A percentile compares a stretch with the other conserved stretches of the same genome.
These are phyloP conservation scores for Thymallus thymallus DNA, from an alignment of 2,113 vertebrate species.

Conservation along the genomic window DNA sequence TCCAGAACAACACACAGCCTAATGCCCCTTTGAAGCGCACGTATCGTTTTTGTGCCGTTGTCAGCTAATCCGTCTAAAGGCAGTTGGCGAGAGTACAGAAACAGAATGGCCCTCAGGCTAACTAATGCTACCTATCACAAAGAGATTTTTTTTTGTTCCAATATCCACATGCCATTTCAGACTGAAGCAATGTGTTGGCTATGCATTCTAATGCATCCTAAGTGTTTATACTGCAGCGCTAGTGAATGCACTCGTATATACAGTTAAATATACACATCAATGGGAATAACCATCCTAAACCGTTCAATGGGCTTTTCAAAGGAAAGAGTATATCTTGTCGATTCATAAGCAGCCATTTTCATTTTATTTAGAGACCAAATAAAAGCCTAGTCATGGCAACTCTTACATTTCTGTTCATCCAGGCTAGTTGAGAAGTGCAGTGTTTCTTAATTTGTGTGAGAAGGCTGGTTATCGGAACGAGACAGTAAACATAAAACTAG, in stretches of 20 bases:
- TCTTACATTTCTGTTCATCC: background rate
- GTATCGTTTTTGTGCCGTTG: no score
- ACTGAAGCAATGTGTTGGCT: no score
- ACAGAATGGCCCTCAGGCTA: no score
- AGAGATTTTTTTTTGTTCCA: background rate
- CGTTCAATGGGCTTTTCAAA: background rate
- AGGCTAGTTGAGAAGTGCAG: no score
- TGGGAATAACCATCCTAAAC: background rate
- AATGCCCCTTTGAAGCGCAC: no score
- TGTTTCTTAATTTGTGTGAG: no score
- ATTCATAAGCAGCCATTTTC: background rate
- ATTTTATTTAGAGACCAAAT: background rate
- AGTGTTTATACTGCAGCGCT: background rate
- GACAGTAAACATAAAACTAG: no score
- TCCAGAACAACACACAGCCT: no score
- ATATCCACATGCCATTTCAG: background rate
- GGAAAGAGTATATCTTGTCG: background rate
- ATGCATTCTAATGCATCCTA: background rate
- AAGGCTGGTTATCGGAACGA: no score
- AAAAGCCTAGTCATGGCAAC: background rate
- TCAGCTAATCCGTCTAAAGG: no score
- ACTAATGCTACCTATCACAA: background rate
- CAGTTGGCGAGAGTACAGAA: no score
- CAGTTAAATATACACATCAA: background rate
- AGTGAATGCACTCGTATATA: background rate